phyloP scores from a whole-genome alignment of 2,113 vertebrate species.

The Pseudorasbora parva region DNA sequence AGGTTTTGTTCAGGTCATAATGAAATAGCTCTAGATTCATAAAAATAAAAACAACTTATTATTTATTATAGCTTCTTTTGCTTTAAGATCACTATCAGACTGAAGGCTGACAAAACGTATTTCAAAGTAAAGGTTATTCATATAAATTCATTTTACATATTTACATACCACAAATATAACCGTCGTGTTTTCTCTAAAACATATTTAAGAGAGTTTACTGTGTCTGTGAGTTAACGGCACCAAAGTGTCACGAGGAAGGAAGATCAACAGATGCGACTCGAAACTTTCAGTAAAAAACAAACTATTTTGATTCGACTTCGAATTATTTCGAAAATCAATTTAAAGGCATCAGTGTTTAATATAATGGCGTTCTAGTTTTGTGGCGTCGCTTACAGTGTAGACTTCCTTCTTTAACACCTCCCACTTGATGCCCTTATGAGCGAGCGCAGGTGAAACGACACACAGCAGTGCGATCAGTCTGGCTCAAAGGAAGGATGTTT shows the following conservation, averaged over 20 bases:
- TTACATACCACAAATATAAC: neutral
- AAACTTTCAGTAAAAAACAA: neutral
- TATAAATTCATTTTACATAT: too few relatives aligned
- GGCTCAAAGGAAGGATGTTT: neutral
- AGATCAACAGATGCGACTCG: neutral
- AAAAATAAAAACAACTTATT: too few relatives aligned
- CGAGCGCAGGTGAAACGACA: slow-evolving; percentile 12
- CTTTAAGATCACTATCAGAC: neutral
- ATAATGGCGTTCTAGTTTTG: neutral
- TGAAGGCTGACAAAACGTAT: neutral
- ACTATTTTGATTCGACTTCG: too few relatives aligned
- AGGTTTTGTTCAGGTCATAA: neutral
- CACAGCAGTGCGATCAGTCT: neutral
- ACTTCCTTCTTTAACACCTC: slow-evolving; percentile 15
- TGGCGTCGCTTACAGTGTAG: neutral
- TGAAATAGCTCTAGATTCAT: neutral
- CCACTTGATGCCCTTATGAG: neutral
- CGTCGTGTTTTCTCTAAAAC: too few relatives aligned
- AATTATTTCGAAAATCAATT: neutral
- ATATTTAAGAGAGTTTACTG: neutral
- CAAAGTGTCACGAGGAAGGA: neutral
- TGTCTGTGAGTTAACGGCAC: neutral
- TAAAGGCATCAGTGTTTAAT: neutral
- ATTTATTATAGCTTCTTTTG: too few relatives aligned
- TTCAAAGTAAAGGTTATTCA: neutral